Base-by-base conservation (phyloP, 2,888 invertebrate genomes). In the Morpho deidamia region DNA sequence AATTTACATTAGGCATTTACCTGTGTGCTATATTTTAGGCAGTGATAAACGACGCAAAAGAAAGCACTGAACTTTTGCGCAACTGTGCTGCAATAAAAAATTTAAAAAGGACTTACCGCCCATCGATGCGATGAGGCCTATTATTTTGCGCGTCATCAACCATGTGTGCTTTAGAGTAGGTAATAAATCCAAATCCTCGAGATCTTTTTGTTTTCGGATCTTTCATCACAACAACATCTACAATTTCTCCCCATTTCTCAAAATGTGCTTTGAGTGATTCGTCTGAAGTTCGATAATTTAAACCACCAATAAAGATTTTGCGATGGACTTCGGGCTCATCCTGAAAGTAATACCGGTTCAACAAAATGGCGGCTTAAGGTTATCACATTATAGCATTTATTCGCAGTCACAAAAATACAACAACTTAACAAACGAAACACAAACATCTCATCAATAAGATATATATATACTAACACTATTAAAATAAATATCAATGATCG, bases 111-210 rank as follows among this genome's bases (percentile, higher is more conserved):
- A 79, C 91, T 83, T 71, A 92, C 92, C 92, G 93, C 44, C 96
- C 97, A 80, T 98, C 98, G 45, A 99, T 96, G 67, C 95, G 93
- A 76, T 99, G 99, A 0, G 99, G 99, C 50, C 95, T 91, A 41
- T 95, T 93, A 76, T 92, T 93, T 79, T 99, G 99, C 4, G 99
- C 98, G 77, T 96, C 97, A 83, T 99, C 99, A 8, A 99, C 97
- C 97, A 97, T 97, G 74, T 95, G 95, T 43, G 97, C 96, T 66
- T 95, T 92, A 1, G 96, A 95, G 76, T 98, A 99, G 0, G 99
- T 99, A 58, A 99, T 98, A 74, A 99, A 99, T 1, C 99, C 99
- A 79, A 99, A 99, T 1, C 99, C 99, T 58, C 99, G 92, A 7
- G 99, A 99, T 59, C 98, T 92, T 75, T 97, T 97, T 0, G 98